These are phyloP conservation scores for Garra rufa DNA, from an alignment of 2,113 vertebrate species.

Conservation along the genomic window DNA sequence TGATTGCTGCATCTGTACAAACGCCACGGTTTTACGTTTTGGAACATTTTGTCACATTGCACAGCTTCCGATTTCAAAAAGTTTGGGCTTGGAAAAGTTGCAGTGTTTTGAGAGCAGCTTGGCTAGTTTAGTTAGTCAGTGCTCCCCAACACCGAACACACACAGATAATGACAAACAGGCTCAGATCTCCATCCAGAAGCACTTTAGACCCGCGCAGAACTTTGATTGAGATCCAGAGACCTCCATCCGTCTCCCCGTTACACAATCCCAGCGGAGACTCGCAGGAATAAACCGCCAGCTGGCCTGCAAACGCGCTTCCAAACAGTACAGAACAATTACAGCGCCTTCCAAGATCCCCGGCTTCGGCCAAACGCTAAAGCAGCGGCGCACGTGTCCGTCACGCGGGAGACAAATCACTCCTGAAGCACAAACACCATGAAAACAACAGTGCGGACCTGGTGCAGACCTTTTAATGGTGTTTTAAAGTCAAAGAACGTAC, in stretches of 20 bases:
- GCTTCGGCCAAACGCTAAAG: neutral
- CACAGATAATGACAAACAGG: neutral
- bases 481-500: too few species aligned
- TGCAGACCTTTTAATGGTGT: too few species aligned
- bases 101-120: neutral
- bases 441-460: neutral
- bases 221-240: slow-evolving; percentile 17
- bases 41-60: neutral
- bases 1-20: neutral
- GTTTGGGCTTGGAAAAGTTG: neutral
- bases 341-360: neutral
- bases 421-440: neutral
- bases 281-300: slow-evolving; percentile 21
- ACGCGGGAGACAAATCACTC: neutral
- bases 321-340: neutral
- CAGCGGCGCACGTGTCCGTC: neutral
- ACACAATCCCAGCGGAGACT: slow-evolving; percentile 7
- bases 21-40: neutral
- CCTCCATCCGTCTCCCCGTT: slow-evolving; percentile 1
- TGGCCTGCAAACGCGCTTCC: neutral
- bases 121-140: neutral
- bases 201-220: neutral
- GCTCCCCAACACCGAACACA: neutral
- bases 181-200: slow-evolving; percentile 18
- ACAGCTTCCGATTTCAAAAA: neutral